Conservation (phyloP, 1,140 invertebrate species). For the Apolygus lucorum region DNA sequence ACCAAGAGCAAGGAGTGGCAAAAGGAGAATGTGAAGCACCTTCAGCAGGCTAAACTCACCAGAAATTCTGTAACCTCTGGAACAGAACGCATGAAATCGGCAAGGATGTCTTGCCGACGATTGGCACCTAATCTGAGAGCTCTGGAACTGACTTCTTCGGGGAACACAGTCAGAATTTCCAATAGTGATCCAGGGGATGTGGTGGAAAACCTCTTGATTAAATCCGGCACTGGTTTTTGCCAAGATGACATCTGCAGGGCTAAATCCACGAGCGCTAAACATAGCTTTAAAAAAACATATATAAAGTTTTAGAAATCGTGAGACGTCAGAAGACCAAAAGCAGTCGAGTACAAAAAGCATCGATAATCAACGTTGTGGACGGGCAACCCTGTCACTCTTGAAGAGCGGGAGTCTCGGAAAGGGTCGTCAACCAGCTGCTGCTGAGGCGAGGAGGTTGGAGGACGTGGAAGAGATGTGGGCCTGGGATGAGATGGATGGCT, state of each 20-base stretch:
- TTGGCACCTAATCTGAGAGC: conserved; percentile 82
- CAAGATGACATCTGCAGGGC: conserved; percentile 89
- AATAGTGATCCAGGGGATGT: conserved; percentile 67
- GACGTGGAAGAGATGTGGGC: too few relatives aligned
- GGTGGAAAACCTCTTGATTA: conserved; percentile 60
- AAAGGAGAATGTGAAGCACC: too few relatives aligned
- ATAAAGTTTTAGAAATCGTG: background rate
- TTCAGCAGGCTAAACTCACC: too few relatives aligned
- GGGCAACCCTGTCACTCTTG: too few relatives aligned
- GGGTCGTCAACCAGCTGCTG: too few relatives aligned
- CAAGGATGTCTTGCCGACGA: conserved; percentile 69
- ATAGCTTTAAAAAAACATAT: conserved; percentile 52
- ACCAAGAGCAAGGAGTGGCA: conserved; percentile 22
- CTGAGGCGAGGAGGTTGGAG: too few relatives aligned
- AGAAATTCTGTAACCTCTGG: conserved; percentile 63
- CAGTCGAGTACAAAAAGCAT: background rate
- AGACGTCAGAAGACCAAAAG: background rate
- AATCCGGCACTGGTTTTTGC: conserved; percentile 77
- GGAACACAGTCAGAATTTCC: conserved; percentile 85
- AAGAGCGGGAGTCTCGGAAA: too few relatives aligned
- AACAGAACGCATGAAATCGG: conserved; percentile 60
- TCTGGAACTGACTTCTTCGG: conserved; percentile 87
- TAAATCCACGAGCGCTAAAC: conserved; percentile 84
- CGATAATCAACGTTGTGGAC: background rate
- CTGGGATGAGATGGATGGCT: too few relatives aligned